These are phyloP conservation scores for Zaprionus capensis DNA, from an alignment of 1,140 invertebrate genomes.

Conservation along the genomic window DNA sequence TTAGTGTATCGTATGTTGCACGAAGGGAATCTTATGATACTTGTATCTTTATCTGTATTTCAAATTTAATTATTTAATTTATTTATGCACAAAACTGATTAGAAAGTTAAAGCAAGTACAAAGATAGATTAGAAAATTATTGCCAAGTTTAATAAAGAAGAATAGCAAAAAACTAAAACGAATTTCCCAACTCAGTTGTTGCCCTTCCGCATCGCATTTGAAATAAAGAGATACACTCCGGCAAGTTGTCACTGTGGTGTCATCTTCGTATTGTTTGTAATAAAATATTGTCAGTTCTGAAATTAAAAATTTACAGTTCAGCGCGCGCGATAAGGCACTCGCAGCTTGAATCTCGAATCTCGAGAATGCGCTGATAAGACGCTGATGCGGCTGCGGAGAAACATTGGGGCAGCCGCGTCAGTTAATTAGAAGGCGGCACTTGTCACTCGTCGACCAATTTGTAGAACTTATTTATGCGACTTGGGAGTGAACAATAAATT, in stretches of 20 bases:
- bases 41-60: too few species aligned
- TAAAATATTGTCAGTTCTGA: slow-evolving; percentile 59
- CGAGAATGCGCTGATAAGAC: slow-evolving; percentile 53
- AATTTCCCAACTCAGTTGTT: not conserved
- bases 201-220: not conserved
- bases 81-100: too few species aligned
- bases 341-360: slow-evolving; percentile 12
- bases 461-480: slow-evolving; percentile 64
- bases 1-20: too few species aligned
- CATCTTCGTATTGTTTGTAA: slow-evolving; percentile 67
- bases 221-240: not conserved
- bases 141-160: too few species aligned
- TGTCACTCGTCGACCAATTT: slow-evolving; percentile 59
- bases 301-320: slow-evolving; percentile 81
- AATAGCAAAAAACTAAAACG: too few species aligned
- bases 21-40: too few species aligned
- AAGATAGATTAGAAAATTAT: too few species aligned
- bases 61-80: too few species aligned
- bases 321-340: slow-evolving; percentile 55
- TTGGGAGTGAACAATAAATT: slow-evolving; percentile 52
- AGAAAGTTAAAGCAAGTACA: too few species aligned
- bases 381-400: not conserved
- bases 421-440: slow-evolving; percentile 63
- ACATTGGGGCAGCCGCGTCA: slow-evolving; percentile 50
- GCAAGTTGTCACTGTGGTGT: slow-evolving; percentile 33